A percentile compares a stretch with the other conserved stretches of the same genome.
Conservation (phyloP, 2,113 vertebrate species). For the Eolophus roseicapilla region DNA sequence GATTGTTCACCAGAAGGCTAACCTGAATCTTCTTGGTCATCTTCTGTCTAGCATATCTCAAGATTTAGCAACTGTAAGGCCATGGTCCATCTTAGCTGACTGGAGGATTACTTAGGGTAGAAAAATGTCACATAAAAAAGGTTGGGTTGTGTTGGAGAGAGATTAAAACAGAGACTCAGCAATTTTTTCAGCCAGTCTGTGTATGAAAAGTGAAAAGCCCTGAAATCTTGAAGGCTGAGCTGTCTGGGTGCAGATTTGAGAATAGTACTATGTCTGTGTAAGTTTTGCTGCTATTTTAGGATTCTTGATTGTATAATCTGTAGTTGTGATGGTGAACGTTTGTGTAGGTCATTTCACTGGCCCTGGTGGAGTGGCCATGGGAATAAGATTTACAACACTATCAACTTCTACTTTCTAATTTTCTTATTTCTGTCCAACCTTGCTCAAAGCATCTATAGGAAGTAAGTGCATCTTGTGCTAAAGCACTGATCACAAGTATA, state of each 20-base stretch:
- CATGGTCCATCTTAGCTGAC: background rate
- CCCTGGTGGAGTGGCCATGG: background rate
- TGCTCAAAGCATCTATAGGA: background rate
- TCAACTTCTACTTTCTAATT: background rate
- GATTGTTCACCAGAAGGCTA: background rate
- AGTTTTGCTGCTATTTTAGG: background rate
- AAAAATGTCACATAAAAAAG: background rate
- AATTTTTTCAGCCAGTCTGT: background rate
- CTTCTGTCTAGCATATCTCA: background rate
- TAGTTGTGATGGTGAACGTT: background rate
- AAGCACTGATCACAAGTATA: background rate
- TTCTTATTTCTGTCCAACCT: background rate
- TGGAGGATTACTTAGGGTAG: background rate
- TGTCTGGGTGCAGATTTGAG: background rate
- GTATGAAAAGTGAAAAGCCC: background rate
- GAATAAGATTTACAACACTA: background rate
- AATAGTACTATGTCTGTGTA: background rate
- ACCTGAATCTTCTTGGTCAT: background rate
- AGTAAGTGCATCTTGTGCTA: background rate
- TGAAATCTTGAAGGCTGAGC: background rate
- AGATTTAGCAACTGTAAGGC: background rate
- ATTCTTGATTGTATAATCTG: background rate
- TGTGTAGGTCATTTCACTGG: background rate
- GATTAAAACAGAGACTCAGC: background rate
- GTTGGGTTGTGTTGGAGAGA: background rate